phyloP scores from a whole-genome alignment of 2,113 vertebrate species.

The Microtus montanus region DNA sequence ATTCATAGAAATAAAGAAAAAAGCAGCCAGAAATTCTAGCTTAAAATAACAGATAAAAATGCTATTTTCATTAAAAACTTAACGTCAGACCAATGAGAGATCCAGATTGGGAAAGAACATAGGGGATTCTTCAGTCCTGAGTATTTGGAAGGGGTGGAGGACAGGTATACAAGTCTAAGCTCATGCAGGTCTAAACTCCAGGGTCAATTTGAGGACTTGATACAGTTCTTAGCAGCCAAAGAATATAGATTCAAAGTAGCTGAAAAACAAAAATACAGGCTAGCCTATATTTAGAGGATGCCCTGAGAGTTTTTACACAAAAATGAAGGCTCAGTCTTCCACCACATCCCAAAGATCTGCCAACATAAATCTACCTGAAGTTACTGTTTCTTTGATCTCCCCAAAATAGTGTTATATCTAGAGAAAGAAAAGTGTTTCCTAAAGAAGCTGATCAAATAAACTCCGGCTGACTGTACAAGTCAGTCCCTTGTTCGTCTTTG shows the following conservation, averaged over 20 bases:
- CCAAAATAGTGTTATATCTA: background rate
- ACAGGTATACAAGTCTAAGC: background rate
- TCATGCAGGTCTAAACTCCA: background rate
- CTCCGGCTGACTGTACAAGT: background rate
- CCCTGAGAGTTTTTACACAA: background rate
- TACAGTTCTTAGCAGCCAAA: conserved; percentile 10
- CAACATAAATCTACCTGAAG: background rate
- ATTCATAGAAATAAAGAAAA: background rate
- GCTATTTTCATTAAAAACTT: conserved; percentile 28
- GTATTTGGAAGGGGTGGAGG: background rate
- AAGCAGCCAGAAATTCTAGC: background rate
- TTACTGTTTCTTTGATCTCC: conserved; percentile 14
- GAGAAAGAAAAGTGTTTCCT: conserved; percentile 23
- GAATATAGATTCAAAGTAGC: background rate
- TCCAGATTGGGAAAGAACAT: background rate
- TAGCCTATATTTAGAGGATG: conserved; percentile 4
- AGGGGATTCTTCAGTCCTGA: background rate
- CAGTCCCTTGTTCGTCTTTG: conserved; percentile 14
- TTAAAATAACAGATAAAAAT: conserved; percentile 32
- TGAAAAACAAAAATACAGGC: background rate
- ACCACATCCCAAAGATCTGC: background rate
- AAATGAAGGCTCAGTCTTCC: background rate
- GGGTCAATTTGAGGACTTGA: background rate
- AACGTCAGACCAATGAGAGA: background rate
- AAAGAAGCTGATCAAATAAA: conserved; percentile 8